phyloP scores from a whole-genome alignment of 2,888 invertebrate genomes.

The Heteropelma amictum region DNA sequence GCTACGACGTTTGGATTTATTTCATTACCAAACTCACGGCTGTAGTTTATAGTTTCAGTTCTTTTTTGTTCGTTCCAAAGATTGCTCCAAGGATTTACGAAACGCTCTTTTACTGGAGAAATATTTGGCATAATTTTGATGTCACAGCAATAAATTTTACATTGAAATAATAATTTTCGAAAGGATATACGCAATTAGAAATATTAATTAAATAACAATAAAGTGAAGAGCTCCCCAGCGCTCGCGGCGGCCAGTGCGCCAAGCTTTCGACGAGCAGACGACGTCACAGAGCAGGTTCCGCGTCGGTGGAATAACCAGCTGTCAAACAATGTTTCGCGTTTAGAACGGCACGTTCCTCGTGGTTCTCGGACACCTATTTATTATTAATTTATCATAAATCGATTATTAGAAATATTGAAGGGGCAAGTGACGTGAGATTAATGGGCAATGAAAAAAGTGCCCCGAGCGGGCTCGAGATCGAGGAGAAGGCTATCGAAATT shows the following conservation, averaged over 20 bases:
- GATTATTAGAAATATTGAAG: not conserved
- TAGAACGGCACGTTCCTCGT: not conserved
- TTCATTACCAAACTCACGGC: not conserved
- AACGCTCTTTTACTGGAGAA: too few species aligned
- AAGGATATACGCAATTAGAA: not conserved
- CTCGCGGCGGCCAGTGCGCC: not conserved
- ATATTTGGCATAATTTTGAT: too few species aligned
- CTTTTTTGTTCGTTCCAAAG: too few species aligned
- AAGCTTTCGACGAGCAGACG: slow-evolving; percentile 44
- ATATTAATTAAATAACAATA: not conserved
- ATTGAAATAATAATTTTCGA: not conserved
- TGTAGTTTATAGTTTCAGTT: not conserved
- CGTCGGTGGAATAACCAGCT: slow-evolving; percentile 13
- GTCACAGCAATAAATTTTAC: too few species aligned
- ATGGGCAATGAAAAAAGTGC: slow-evolving; percentile 90
- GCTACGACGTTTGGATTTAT: slow-evolving; percentile 13
- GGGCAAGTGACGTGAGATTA: slow-evolving; percentile 35
- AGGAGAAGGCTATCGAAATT: slow-evolving; percentile 86
- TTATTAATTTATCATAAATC: not conserved
- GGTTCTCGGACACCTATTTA: not conserved
- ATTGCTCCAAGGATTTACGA: too few species aligned
- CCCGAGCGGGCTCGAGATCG: slow-evolving; percentile 85
- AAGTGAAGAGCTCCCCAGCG: not conserved
- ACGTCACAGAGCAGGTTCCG: slow-evolving; percentile 40
- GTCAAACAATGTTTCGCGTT: not conserved